These are phyloP conservation scores for Colossoma macropomum DNA, from an alignment of 2,113 vertebrate species.

Conservation along the genomic window DNA sequence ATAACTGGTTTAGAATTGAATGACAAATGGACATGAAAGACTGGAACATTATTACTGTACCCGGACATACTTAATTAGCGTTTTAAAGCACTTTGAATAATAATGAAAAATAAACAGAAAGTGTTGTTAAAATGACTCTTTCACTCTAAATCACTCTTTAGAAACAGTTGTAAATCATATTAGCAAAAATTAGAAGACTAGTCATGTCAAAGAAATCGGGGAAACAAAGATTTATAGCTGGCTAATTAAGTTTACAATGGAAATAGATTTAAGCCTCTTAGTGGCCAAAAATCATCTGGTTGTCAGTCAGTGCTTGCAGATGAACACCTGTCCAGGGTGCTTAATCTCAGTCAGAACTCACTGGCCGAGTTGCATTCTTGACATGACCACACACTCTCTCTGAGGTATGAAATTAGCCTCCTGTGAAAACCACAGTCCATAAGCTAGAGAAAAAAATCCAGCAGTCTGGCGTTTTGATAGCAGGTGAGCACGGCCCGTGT, in stretches of 20 bases:
- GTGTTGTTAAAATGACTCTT: neutral
- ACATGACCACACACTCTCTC: constrained; percentile 30
- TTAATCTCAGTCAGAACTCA: constrained; percentile 47
- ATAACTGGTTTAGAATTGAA: constrained; percentile 8
- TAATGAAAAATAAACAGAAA: neutral
- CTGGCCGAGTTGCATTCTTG: constrained; percentile 3
- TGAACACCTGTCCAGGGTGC: constrained; percentile 27
- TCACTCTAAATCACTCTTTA: too few relatives aligned
- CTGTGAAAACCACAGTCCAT: constrained; percentile 23
- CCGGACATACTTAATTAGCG: neutral
- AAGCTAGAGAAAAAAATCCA: constrained; percentile 10
- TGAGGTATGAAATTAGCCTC: neutral
- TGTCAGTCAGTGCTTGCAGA: constrained; percentile 26
- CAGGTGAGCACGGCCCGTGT: constrained; percentile 38
- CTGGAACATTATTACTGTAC: neutral
- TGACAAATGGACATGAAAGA: neutral
- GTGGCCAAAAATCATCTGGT: neutral
- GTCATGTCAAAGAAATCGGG: neutral
- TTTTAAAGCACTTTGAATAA: neutral
- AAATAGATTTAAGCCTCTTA: neutral
- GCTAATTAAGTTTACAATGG: neutral
- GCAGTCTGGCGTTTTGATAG: constrained; percentile 27
- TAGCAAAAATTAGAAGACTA: neutral
- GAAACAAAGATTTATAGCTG: neutral
- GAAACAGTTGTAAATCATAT: neutral